phyloP scores from a whole-genome alignment of 2,797 vertebrate species.

The Pterois miles region DNA sequence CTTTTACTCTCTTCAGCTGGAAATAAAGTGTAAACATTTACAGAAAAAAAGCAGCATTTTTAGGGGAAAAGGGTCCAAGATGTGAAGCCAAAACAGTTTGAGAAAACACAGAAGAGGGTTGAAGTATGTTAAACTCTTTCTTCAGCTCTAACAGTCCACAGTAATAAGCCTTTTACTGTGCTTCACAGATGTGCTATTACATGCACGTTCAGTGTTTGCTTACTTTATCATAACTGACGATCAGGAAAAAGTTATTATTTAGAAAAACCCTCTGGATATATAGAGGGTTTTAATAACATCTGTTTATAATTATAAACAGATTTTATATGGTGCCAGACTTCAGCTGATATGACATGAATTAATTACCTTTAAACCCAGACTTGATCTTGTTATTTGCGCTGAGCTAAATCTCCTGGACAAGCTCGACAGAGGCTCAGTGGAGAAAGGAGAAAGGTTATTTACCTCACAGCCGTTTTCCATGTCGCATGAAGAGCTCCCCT shows the following conservation, averaged over 20 bases:
- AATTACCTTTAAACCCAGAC: too few species aligned
- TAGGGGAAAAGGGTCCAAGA: background rate
- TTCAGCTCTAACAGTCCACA: background rate
- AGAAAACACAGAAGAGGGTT: too few species aligned
- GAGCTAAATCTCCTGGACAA: background rate
- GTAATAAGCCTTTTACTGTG: background rate
- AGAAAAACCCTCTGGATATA: background rate
- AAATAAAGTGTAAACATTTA: background rate
- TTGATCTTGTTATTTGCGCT: background rate
- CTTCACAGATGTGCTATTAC: background rate
- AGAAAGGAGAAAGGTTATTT: slow-evolving; percentile 1
- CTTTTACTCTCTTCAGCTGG: too few species aligned
- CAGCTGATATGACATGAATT: background rate
- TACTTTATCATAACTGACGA: background rate
- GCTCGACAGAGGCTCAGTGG: background rate
- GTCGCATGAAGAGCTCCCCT: background rate
- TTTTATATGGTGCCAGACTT: fast-evolving
- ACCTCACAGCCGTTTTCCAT: slow-evolving; percentile 64
- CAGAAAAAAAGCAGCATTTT: background rate
- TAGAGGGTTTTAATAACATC: too few species aligned
- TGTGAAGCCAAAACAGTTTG: background rate
- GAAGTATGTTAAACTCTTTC: background rate
- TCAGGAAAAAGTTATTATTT: background rate
- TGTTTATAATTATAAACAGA: too few species aligned
- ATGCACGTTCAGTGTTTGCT: background rate